Evolutionary conservation across 2,797 vertebrate species (phyloP).

Genomic region (Oreochromis mossambicus): DNA sequence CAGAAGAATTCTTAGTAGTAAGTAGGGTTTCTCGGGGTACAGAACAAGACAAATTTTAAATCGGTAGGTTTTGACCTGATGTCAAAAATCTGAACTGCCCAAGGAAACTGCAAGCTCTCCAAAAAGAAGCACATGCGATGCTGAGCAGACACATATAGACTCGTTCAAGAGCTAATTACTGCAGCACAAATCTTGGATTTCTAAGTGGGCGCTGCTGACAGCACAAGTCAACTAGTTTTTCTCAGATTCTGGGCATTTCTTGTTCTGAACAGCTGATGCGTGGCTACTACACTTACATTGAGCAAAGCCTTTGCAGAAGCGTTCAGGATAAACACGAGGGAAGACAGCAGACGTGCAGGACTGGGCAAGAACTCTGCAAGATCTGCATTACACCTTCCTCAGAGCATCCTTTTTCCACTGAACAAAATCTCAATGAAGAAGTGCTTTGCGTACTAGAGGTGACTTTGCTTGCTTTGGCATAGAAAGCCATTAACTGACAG

Average conservation of each 20-base stretch:
- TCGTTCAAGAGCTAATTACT: slow-evolving; percentile 17
- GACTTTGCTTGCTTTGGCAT: slow-evolving; percentile 42
- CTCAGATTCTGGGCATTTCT: neutral
- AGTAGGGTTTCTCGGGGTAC: neutral
- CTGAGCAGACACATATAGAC: slow-evolving; percentile 6
- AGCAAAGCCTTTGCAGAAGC: neutral
- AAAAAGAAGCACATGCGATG: slow-evolving; percentile 1
- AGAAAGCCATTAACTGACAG: slow-evolving; percentile 58
- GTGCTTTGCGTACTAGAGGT: slow-evolving; percentile 26
- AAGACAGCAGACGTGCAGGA: slow-evolving; percentile 17
- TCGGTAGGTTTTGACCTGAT: neutral
- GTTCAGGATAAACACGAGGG: neutral
- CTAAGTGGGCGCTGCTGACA: neutral
- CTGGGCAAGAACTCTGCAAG: neutral
- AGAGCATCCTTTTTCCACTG: slow-evolving; percentile 14
- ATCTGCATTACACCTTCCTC: slow-evolving; percentile 39
- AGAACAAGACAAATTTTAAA: neutral
- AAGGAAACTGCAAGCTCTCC: slow-evolving; percentile 1
- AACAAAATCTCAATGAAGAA: slow-evolving; percentile 33
- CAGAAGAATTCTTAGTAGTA: neutral
- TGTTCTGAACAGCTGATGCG: neutral
- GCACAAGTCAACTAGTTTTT: neutral
- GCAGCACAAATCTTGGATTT: slow-evolving; percentile 6
- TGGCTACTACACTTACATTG: neutral
- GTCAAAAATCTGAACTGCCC: neutral